Evolutionary conservation across 2,797 vertebrate genomes (phyloP).

Genomic region (Loris lydekkerianus): DNA sequence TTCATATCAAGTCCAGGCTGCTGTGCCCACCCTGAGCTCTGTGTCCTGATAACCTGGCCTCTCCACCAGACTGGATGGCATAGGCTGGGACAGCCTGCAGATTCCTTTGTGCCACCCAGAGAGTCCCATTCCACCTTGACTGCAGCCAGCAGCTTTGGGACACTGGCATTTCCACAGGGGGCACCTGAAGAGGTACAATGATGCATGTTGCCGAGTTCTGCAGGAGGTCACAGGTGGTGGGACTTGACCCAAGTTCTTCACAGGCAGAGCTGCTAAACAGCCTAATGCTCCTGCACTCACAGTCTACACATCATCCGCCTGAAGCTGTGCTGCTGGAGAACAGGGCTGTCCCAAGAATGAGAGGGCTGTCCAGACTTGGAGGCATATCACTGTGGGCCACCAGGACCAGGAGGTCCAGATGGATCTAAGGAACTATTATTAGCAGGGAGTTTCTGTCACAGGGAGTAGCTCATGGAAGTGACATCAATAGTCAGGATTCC

Average conservation of each 20-base stretch:
- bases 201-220: slow-evolving; percentile 89
- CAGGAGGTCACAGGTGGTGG: slow-evolving; percentile 91
- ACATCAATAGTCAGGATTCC: slow-evolving; percentile 97
- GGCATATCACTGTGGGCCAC: slow-evolving; percentile 91
- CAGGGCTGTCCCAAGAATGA: slow-evolving; percentile 89
- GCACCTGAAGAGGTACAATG: slow-evolving; percentile 87
- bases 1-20: slow-evolving; percentile 93
- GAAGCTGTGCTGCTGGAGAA: slow-evolving; percentile 93
- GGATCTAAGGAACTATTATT: slow-evolving; percentile 86
- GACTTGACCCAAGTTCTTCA: slow-evolving; percentile 90
- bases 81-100: slow-evolving; percentile 92
- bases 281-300: slow-evolving; percentile 94
- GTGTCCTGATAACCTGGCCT: slow-evolving; percentile 92
- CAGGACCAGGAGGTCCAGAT: slow-evolving; percentile 95
- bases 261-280: slow-evolving; percentile 91
- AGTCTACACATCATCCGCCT: slow-evolving; percentile 94
- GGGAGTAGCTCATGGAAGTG: slow-evolving; percentile 91
- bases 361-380: slow-evolving; percentile 92
- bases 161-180: slow-evolving; percentile 84
- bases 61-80: slow-evolving; percentile 91
- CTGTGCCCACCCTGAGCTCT: slow-evolving; percentile 90
- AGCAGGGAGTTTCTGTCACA: slow-evolving; percentile 87
- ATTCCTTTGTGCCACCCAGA: slow-evolving; percentile 91
- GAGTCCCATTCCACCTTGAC: slow-evolving; percentile 89
- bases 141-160: slow-evolving; percentile 91